Conservation (phyloP, 2,797 vertebrate genomes). For the Cyclopterus lumpus region DNA sequence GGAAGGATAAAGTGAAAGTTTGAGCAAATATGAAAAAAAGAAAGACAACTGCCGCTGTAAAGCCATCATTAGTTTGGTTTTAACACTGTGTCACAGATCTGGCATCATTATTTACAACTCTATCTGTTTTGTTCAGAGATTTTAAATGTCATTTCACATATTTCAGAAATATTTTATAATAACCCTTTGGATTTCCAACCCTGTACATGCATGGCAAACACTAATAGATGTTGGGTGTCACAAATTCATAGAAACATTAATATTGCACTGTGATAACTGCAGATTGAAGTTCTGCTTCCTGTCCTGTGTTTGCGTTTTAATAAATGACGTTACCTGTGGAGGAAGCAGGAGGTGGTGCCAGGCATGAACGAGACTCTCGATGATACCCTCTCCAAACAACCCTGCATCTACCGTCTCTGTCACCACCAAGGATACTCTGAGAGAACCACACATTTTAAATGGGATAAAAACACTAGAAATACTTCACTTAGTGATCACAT, state of each 20-base stretch:
- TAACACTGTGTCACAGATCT: neutral
- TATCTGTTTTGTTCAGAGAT: neutral
- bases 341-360: constrained; percentile 95
- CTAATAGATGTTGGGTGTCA: neutral
- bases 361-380: constrained; percentile 97
- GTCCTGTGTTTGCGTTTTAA: constrained; percentile 13
- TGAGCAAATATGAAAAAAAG: neutral
- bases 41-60: neutral
- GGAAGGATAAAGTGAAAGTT: too few relatives aligned
- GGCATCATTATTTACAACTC: neutral
- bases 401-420: constrained; percentile 99
- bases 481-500: neutral
- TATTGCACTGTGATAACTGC: neutral
- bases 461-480: constrained; percentile 4
- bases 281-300: neutral
- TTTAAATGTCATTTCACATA: neutral
- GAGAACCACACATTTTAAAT: neutral
- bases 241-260: constrained; percentile 3
- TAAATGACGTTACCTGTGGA: constrained; percentile 85
- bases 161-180: neutral
- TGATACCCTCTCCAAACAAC: constrained; percentile 97
- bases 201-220: neutral
- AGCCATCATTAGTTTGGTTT: neutral
- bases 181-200: neutral
- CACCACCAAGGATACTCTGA: constrained; percentile 96